Percentiles rank a stretch among this genome's conserved stretches.
These are phyloP conservation scores for Amphiura filiformis DNA, from an alignment of 35 echinoderm and acorn worm genomes.

Conservation along the genomic window DNA sequence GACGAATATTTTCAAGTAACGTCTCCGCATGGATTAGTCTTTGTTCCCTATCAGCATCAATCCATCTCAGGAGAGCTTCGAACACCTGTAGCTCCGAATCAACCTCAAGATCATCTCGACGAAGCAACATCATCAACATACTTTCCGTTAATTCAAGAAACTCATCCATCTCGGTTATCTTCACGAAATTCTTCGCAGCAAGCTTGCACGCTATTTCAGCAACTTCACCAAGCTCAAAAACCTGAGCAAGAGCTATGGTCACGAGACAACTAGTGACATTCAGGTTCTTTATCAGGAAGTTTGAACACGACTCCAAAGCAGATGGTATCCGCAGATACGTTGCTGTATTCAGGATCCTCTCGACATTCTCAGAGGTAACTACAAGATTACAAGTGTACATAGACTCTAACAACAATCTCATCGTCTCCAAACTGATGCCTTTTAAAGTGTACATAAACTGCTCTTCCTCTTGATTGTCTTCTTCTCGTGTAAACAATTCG, in stretches of 20 bases:
- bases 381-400: constrained; percentile 80
- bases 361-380: constrained; percentile 62
- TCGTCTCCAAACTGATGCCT: constrained; percentile 66
- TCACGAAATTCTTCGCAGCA: constrained; percentile 56
- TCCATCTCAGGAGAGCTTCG: constrained; percentile 65
- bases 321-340: constrained; percentile 66
- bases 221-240: constrained; percentile 68
- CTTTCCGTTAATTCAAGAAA: constrained; percentile 63
- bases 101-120: constrained; percentile 72
- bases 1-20: constrained; percentile 66
- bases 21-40: constrained; percentile 25
- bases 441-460: constrained; percentile 80
- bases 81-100: constrained; percentile 82
- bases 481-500: constrained; percentile 71
- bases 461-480: constrained; percentile 46
- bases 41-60: constrained; percentile 39
- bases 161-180: constrained; percentile 44
- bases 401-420: constrained; percentile 73
- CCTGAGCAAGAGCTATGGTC: constrained; percentile 57
- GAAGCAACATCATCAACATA: constrained; percentile 35
- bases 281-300: constrained; percentile 69
- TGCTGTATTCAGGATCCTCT: constrained; percentile 70
- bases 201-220: constrained; percentile 56
- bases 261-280: constrained; percentile 53
- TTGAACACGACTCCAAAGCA: constrained; percentile 59